Evolutionary conservation across 2,888 invertebrate genomes (phyloP).

Genomic region (Allacma fusca): DNA sequence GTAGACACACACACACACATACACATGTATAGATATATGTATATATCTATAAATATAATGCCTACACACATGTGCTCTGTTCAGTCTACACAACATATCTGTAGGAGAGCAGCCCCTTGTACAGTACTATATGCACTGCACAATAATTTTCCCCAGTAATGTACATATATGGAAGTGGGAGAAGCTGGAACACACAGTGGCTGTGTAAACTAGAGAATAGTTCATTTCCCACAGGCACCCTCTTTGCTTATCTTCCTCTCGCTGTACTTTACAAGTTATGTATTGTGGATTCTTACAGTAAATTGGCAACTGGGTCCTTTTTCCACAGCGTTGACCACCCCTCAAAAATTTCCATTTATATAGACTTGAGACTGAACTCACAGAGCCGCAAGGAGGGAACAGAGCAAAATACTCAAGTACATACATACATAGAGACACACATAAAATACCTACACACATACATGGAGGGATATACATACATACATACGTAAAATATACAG

Average conservation of each 20-base stretch:
- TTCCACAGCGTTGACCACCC: slow-evolving; percentile 42
- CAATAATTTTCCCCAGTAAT: too few species aligned
- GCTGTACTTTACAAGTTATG: background rate
- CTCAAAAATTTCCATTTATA: slow-evolving; percentile 47
- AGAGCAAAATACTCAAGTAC: background rate
- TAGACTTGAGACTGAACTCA: slow-evolving; percentile 23
- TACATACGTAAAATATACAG: too few species aligned
- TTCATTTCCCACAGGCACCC: slow-evolving; percentile 26
- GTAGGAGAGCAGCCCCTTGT: too few species aligned
- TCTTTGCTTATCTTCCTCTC: slow-evolving; percentile 12
- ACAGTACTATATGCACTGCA: too few species aligned
- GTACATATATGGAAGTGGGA: background rate
- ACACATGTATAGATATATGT: too few species aligned
- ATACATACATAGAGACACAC: background rate
- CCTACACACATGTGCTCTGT: too few species aligned
- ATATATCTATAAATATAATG: too few species aligned
- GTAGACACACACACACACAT: too few species aligned
- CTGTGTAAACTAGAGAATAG: slow-evolving; percentile 9
- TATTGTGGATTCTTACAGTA: slow-evolving; percentile 30
- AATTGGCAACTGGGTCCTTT: slow-evolving; percentile 31
- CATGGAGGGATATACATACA: too few species aligned
- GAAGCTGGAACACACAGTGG: background rate
- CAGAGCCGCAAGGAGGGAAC: slow-evolving; percentile 8
- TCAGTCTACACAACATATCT: too few species aligned
- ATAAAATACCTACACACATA: background rate